phyloP scores from a whole-genome alignment of 2,113 vertebrate genomes.

The Strix uralensis region DNA sequence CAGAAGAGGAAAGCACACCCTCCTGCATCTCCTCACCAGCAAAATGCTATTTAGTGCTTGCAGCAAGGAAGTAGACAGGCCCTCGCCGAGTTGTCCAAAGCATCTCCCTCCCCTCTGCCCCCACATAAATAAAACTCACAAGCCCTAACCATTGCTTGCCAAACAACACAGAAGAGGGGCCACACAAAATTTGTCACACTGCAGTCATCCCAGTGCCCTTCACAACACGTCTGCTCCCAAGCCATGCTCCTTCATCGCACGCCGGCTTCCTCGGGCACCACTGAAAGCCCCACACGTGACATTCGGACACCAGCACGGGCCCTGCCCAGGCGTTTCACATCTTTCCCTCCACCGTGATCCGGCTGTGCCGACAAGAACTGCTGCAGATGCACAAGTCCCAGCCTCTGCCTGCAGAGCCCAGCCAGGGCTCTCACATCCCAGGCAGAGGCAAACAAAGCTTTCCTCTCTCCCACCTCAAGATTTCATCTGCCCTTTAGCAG shows the following conservation, averaged over 20 bases:
- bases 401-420: neutral
- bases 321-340: rapidly evolving
- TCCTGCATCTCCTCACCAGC: neutral
- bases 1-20: neutral
- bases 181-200: rapidly evolving
- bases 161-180: neutral
- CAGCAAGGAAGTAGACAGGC: neutral
- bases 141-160: neutral
- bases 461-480: neutral
- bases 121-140: rapidly evolving
- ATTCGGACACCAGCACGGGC: rapidly evolving
- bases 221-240: rapidly evolving
- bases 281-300: rapidly evolving
- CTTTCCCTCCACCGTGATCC: neutral
- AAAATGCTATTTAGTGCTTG: rapidly evolving
- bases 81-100: neutral
- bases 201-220: rapidly evolving
- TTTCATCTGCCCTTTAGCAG: rapidly evolving
- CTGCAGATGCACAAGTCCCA: neutral
- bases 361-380: neutral
- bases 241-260: rapidly evolving
- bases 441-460: neutral
- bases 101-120: neutral
- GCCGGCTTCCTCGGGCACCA: neutral
- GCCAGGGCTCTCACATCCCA: neutral